These are phyloP conservation scores for Macheiramphus alcinus DNA, from an alignment of 2,113 vertebrate genomes.

Conservation along the genomic window DNA sequence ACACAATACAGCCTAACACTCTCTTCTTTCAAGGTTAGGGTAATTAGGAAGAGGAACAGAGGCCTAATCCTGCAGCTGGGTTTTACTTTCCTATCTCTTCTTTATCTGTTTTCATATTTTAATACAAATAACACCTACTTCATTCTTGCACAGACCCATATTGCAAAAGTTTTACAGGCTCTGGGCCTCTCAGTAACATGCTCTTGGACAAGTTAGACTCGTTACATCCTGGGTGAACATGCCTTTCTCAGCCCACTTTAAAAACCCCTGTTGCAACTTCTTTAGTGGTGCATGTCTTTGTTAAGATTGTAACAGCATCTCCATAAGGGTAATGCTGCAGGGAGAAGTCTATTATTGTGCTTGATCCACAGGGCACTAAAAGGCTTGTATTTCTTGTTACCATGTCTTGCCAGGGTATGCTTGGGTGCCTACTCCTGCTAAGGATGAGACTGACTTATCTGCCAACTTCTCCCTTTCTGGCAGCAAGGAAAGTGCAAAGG, in stretches of 20 bases:
- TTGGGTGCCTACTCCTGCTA: neutral
- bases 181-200: rapidly evolving
- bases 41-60: neutral
- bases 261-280: neutral
- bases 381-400: neutral
- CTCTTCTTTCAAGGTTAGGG: neutral
- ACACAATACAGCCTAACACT: neutral
- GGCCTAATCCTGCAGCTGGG: neutral
- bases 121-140: neutral
- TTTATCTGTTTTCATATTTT: neutral
- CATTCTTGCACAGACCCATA: neutral
- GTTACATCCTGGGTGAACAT: neutral
- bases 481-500: neutral
- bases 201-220: neutral
- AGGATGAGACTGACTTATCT: neutral
- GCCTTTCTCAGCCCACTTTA: neutral
- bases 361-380: neutral
- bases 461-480: neutral
- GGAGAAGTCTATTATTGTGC: neutral
- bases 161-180: neutral
- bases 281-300: rapidly evolving
- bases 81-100: neutral
- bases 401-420: neutral
- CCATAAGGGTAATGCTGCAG: neutral
- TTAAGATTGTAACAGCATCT: neutral